These are phyloP conservation scores for Hiodon alosoides DNA, from an alignment of 2,113 vertebrate species.

Conservation along the genomic window DNA sequence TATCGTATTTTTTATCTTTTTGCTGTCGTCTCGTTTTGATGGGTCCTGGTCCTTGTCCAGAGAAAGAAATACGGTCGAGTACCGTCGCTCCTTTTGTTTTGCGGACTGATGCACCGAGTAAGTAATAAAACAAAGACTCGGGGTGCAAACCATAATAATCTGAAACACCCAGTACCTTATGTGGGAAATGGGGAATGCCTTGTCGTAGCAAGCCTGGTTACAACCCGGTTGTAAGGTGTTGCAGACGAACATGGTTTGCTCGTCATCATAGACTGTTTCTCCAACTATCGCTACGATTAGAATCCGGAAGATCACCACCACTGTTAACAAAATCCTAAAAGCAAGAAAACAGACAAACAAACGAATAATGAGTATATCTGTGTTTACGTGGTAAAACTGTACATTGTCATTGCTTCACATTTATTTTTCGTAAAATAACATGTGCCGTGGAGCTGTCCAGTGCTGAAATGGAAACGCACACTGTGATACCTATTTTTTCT, in stretches of 20 bases:
- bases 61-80: slow-evolving; percentile 77
- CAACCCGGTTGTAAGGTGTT: neutral
- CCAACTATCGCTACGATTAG: slow-evolving; percentile 89
- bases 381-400: neutral
- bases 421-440: neutral
- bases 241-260: slow-evolving; percentile 90
- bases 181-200: slow-evolving; percentile 76
- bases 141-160: slow-evolving; percentile 79
- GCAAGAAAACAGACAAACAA: slow-evolving; percentile 48
- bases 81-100: slow-evolving; percentile 80
- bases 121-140: slow-evolving; percentile 67
- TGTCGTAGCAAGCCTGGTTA: too few relatives aligned
- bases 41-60: slow-evolving; percentile 75
- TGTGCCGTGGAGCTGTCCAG: slow-evolving; percentile 36
- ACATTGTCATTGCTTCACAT: neutral
- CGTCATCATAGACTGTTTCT: slow-evolving; percentile 89
- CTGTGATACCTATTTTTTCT: slow-evolving; percentile 4
- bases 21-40: slow-evolving; percentile 73
- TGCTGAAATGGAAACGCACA: slow-evolving; percentile 36
- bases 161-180: slow-evolving; percentile 93
- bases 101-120: slow-evolving; percentile 88
- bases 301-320: slow-evolving; percentile 92
- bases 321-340: slow-evolving; percentile 83
- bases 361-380: slow-evolving; percentile 23
- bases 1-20: slow-evolving; percentile 81